Evolutionary conservation across 2,888 invertebrate species (phyloP), one percentile per base, ranked within the genome.

Genomic region (Eupsilia transversa): DNA sequence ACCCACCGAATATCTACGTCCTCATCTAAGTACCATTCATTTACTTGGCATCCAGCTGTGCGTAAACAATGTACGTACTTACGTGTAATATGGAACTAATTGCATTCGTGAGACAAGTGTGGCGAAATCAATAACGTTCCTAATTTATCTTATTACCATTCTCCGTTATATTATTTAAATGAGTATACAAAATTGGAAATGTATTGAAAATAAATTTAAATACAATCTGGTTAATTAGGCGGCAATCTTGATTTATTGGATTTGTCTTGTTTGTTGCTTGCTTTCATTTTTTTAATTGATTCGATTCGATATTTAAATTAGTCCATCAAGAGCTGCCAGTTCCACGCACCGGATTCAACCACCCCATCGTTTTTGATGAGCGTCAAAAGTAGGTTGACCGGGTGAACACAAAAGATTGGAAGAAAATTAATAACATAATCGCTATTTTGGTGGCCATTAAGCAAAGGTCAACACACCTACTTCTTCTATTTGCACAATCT

Each of bases 41-140:
- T 83, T 80, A 68, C 80, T 61, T 61, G 75, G 75, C 73, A 76
- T 74, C 87, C 86, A 83, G 81, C 87, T 86, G 86, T 61, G 86
- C 70, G 52, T 74, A 82, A 77, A 79, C 78, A 88, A 86, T 86
- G 56, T 67, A 59, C 35, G 49, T 65, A 77, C 41, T 61, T 63
- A 73, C 63, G 49, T 46, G 57, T 33, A 46, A 61, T 66, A 72
- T 46, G 63, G 64, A 77, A 76, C 76, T 86, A 80, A 86, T 84
- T 78, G 63, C 72, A 72, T 33, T 70, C 82, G 70, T 80, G 75
- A 82, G 65, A 77, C 73, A 77, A 74, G 66, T 75, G 78, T 82
- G 78, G 60, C 41, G 80, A 75, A 79, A 79, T 72, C 38, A n/a
- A 81, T 77, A 72, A 81, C 30, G 46, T 27, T 60, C 49, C 27